phyloP scores from a whole-genome alignment of 1,140 invertebrate genomes.

The Uloborus diversus region DNA sequence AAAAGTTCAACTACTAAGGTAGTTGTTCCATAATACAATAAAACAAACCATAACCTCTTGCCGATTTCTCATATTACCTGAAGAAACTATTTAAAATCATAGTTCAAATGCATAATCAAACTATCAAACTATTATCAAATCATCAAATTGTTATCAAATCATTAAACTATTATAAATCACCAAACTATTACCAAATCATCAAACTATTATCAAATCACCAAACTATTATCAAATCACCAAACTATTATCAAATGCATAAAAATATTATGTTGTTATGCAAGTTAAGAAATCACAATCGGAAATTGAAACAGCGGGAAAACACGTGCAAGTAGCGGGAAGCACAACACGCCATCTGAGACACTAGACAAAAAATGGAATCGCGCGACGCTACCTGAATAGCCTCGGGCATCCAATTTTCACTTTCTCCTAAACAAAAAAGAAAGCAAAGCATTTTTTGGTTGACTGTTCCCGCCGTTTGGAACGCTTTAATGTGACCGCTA shows the following conservation, averaged over 20 bases:
- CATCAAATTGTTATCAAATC: too few species aligned
- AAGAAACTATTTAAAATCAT: too few species aligned
- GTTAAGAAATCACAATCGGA: background rate
- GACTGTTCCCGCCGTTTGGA: background rate
- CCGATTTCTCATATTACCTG: too few species aligned
- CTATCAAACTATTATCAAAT: too few species aligned
- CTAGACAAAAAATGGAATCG: conserved; percentile 19
- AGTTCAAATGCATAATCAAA: background rate
- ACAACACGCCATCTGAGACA: background rate
- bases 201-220: too few species aligned
- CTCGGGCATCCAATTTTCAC: conserved; percentile 22
- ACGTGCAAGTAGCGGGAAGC: conserved; percentile 9
- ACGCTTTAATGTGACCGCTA: background rate
- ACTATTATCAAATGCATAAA: too few species aligned
- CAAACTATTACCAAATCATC: too few species aligned
- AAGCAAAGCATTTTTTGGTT: conserved; percentile 28
- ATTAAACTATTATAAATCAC: too few species aligned
- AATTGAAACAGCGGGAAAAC: background rate
- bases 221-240: too few species aligned
- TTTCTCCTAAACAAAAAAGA: conserved; percentile 15
- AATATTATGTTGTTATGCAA: background rate
- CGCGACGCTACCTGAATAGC: conserved; percentile 11
- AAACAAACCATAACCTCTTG: too few species aligned
- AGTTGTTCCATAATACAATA: too few species aligned
- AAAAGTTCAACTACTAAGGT: too few species aligned